A percentile compares a stretch with the other conserved stretches of the same genome.
Conservation (phyloP, 2,113 vertebrate species). For the Tinamus guttatus region DNA sequence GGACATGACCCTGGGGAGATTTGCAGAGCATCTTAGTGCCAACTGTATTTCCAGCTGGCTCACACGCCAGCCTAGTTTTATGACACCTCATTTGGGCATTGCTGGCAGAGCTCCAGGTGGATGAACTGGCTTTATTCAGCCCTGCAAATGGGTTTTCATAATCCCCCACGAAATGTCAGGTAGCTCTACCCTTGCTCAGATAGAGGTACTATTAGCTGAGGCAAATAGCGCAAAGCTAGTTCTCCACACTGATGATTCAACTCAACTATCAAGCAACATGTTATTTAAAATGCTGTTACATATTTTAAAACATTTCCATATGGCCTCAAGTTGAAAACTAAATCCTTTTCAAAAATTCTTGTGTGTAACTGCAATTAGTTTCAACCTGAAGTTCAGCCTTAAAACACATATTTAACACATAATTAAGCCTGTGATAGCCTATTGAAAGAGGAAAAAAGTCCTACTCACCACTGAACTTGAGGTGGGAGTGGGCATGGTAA, state of each 20-base stretch:
- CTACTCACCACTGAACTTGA: neutral
- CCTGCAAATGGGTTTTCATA: neutral
- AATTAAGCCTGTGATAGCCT: neutral
- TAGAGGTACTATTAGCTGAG: neutral
- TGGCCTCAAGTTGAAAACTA: neutral
- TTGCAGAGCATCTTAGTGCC: neutral
- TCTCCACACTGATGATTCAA: neutral
- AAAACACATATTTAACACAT: neutral
- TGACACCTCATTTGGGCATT: neutral
- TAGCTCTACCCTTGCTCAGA: neutral
- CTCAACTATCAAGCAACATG: neutral
- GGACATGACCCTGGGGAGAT: rapidly evolving
- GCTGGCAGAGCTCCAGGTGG: neutral
- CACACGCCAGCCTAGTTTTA: neutral
- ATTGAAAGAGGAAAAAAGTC: neutral
- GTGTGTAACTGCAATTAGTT: neutral
- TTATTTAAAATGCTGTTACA: neutral
- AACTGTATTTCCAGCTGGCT: neutral
- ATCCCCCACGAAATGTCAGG: neutral
- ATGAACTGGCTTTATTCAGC: neutral
- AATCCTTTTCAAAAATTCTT: neutral
- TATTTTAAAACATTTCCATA: neutral
- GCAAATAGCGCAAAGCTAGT: neutral
- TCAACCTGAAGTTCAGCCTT: neutral
- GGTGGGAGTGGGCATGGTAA: neutral